phyloP scores from a whole-genome alignment of 2,797 vertebrate species.

The Melanotaenia boesemani region DNA sequence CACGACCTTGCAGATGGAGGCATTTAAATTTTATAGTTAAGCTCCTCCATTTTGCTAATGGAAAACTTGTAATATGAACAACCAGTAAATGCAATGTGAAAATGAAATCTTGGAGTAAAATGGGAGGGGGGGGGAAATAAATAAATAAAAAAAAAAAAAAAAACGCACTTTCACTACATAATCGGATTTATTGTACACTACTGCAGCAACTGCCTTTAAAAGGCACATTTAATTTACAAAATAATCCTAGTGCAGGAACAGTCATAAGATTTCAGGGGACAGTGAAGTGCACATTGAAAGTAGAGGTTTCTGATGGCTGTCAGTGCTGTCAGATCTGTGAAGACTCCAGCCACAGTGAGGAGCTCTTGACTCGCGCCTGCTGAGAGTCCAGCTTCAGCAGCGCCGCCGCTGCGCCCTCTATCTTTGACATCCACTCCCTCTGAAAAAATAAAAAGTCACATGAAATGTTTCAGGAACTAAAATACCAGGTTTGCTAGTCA shows the following conservation, averaged over 20 bases:
- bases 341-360: constrained; percentile 84
- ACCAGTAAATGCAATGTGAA: not conserved
- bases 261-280: constrained; percentile 35
- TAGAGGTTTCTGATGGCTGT: constrained; percentile 14
- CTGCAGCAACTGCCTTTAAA: constrained; percentile 47
- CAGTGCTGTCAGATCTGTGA: constrained; percentile 84
- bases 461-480: not conserved
- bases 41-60: not conserved
- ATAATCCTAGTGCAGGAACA: constrained; percentile 44
- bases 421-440: constrained; percentile 90
- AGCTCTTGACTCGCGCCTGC: constrained; percentile 73
- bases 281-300: constrained; percentile 47
- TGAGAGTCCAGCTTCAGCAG: constrained; percentile 81
- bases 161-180: constrained; percentile 20
- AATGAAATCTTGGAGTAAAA: not conserved
- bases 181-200: constrained; percentile 66
- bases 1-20: not conserved
- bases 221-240: constrained; percentile 62
- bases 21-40: not conserved
- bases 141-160: not conserved
- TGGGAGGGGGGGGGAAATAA: no score
- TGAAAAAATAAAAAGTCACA: constrained; percentile 64
- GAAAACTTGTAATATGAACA: not conserved
- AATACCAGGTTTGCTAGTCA: not conserved
- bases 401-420: constrained; percentile 83